phyloP scores from a whole-genome alignment of 2,113 vertebrate species.

The Melanostigma gelatinosum region DNA sequence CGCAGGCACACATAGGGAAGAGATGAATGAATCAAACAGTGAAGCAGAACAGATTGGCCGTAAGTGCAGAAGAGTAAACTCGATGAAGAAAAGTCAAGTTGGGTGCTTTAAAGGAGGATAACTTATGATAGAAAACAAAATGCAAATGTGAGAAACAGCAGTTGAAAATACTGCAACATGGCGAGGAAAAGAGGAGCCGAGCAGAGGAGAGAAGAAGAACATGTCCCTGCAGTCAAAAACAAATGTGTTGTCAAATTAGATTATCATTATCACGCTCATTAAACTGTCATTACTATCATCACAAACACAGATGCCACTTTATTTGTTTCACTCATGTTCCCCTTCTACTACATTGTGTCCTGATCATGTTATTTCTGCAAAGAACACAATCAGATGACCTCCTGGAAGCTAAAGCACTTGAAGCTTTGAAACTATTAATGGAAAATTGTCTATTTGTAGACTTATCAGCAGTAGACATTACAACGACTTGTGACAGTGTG shows the following conservation, averaged over 20 bases:
- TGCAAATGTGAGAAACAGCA: slow-evolving; percentile 13
- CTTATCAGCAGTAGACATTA: background rate
- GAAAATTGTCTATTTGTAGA: slow-evolving; percentile 22
- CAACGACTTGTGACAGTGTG: slow-evolving; percentile 3
- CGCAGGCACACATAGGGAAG: background rate
- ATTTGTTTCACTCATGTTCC: slow-evolving; percentile 53
- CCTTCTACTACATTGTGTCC: slow-evolving; percentile 32
- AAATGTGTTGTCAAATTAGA: slow-evolving; percentile 69
- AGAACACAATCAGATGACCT: slow-evolving; percentile 43
- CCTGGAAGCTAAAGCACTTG: slow-evolving; percentile 19
- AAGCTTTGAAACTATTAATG: slow-evolving; percentile 34
- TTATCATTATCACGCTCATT: slow-evolving; percentile 77
- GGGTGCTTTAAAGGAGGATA: slow-evolving; percentile 39
- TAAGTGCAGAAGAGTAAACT: slow-evolving; percentile 42
- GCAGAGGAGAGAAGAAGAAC: slow-evolving; percentile 4
- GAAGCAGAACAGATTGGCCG: slow-evolving; percentile 20
- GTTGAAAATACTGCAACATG: slow-evolving; percentile 21
- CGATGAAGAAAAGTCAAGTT: slow-evolving; percentile 42
- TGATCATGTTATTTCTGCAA: slow-evolving; percentile 32
- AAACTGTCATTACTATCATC: slow-evolving; percentile 74
- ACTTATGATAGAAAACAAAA: slow-evolving; percentile 38
- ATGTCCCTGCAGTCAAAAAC: slow-evolving; percentile 60
- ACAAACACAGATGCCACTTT: slow-evolving; percentile 68
- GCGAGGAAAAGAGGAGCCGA: background rate
- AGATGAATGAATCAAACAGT: slow-evolving; percentile 34